Evolutionary conservation across 2,888 invertebrate genomes (phyloP).

Genomic region (Drepana falcataria): DNA sequence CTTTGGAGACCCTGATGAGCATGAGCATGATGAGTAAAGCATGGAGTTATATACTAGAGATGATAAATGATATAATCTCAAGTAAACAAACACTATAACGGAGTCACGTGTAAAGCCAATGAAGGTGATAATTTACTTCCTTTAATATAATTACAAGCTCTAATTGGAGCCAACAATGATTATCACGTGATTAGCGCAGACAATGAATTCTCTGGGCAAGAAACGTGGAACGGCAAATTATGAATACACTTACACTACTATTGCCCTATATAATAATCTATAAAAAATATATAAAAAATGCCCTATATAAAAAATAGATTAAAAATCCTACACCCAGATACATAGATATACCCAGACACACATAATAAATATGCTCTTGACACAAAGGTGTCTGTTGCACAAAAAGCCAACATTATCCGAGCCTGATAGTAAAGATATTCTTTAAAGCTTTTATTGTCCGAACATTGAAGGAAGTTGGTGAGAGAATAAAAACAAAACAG

Average conservation of each 20-base stretch:
- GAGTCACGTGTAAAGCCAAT: background rate
- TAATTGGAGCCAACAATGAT: constrained; percentile 13
- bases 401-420: no score
- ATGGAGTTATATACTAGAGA: no score
- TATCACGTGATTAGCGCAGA: constrained; percentile 20
- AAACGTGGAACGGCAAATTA: constrained; percentile 24
- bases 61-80: no score
- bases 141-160: constrained; percentile 15
- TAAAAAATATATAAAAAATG: no score
- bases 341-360: no score
- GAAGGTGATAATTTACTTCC: constrained; percentile 18
- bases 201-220: constrained; percentile 21
- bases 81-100: no score
- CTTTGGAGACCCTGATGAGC: no score
- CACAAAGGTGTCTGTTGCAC: no score
- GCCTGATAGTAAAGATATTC: background rate
- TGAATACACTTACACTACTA: constrained; percentile 7
- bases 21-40: background rate
- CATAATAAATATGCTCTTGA: no score
- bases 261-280: no score
- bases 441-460: background rate
- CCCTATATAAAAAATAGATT: background rate
- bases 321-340: no score
- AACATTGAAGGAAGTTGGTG: background rate
- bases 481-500: background rate